Evolutionary conservation across 92 coral and sea anemone genomes (phyloP), one percentile per base, ranked within the genome.

Genomic region (Zoanthus gigantus): DNA sequence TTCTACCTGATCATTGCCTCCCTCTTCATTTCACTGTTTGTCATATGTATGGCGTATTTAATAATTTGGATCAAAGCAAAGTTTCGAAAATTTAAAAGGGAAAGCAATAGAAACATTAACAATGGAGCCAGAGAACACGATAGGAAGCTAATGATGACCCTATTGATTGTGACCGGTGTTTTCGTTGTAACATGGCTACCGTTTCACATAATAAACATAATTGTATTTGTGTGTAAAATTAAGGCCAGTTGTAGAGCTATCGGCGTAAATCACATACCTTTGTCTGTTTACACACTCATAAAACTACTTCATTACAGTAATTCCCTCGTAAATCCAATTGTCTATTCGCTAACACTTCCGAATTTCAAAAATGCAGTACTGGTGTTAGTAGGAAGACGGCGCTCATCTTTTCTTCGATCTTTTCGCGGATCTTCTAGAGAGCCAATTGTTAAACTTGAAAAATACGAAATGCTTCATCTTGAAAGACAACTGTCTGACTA

Each of bases 131-230:
- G 79, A 65, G 85, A 76, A 16, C 93, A 91, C 46, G 93, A 91
- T 11, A 91, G 18, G 67, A 83, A 82, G 65, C 85, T 91, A 60
- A 72, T 91, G 4, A 91, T 94, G 4, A 94, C 98, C 1, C 72
- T 94, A 60, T 89, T 92, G 11, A 94, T 94, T 42, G 87, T 94
- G 47, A 94, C 95, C 5, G 73, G 92, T 17, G 95, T 94, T 47
- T 94, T 94, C 79, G 80, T 94, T 3, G 48, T 92, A 60, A 94
- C 98, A 44, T 94, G 98, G 98, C 83, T 94, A 0, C 98, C 98
- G 9, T 94, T 94, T 42, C 88, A 94, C 44, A 91, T 94, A 6
- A 79, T 94, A 5, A 94, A 94, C 79, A 94, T 94, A 57, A 93
- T 94, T 17, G 95, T 94, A 18, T 94, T 94, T 66, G 42, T 81